Evolutionary conservation across 2,113 vertebrate genomes (phyloP).

Genomic region (Astatotilapia flaviijosephi): DNA sequence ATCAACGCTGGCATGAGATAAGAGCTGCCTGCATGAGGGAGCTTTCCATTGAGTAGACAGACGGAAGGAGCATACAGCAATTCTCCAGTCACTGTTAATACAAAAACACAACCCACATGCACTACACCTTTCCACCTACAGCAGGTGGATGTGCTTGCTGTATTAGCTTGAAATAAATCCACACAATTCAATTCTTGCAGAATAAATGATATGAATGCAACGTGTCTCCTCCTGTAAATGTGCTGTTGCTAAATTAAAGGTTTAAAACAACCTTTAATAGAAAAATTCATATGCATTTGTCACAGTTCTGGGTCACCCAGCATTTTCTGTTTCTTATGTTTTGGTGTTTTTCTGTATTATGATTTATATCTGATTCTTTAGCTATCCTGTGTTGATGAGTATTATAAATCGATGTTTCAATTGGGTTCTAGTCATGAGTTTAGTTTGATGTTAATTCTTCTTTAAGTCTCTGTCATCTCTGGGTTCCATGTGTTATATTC

Average conservation of each 20-base stretch:
- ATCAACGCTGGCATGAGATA: conserved; percentile 56
- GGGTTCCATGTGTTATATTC: background rate
- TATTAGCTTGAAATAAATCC: background rate
- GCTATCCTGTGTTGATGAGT: background rate
- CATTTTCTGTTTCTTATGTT: background rate
- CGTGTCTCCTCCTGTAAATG: background rate
- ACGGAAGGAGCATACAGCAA: conserved; percentile 40
- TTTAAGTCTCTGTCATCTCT: accelerated
- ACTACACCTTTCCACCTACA: background rate
- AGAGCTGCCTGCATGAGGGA: conserved; percentile 56
- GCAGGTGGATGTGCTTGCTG: background rate
- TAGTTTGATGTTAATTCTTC: background rate
- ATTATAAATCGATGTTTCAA: background rate
- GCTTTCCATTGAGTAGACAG: conserved; percentile 58
- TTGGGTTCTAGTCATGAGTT: background rate
- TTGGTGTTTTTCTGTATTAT: background rate
- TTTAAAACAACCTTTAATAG: background rate
- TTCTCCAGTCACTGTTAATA: conserved; percentile 14
- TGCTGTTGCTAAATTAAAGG: background rate
- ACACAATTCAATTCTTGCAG: background rate
- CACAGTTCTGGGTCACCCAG: background rate
- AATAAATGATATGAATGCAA: background rate
- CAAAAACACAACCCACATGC: background rate
- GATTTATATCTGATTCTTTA: background rate
- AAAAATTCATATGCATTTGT: background rate